Conservation (phyloP, 1,140 invertebrate genomes). For the Leptestheria dahalacensis region DNA sequence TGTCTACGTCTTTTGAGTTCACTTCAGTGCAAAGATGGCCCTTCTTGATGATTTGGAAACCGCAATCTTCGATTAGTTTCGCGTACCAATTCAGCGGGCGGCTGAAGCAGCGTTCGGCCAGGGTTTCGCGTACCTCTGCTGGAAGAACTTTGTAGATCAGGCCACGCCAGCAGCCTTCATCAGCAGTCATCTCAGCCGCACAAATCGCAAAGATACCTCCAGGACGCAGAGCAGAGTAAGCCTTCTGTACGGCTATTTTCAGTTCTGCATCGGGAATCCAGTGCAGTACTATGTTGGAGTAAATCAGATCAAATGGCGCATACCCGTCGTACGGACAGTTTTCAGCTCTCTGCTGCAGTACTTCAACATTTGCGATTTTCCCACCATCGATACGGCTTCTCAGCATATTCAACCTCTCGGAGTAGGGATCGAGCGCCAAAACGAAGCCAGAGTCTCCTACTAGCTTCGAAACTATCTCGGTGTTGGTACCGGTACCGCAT, state of each 20-base stretch:
- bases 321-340: neutral
- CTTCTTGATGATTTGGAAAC: no score
- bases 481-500: slow-evolving; percentile 3
- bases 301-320: neutral
- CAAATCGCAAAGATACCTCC: neutral
- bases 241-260: neutral
- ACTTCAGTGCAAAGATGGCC: no score
- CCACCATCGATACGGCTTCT: neutral
- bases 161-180: neutral
- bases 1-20: no score
- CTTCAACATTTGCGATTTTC: neutral
- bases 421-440: neutral
- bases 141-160: neutral
- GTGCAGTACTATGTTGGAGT: neutral
- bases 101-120: no score
- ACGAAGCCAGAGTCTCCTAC: neutral
- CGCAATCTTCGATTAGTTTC: no score
- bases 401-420: neutral
- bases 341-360: neutral
- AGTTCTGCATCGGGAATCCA: neutral
- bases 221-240: neutral
- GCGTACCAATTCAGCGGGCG: no score
- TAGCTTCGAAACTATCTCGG: neutral
- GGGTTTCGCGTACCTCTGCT: no score
- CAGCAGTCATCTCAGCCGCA: neutral